Evolutionary conservation across 2,113 vertebrate species (phyloP), one percentile per base, ranked within the genome.

Genomic region (Microtus ochrogaster): DNA sequence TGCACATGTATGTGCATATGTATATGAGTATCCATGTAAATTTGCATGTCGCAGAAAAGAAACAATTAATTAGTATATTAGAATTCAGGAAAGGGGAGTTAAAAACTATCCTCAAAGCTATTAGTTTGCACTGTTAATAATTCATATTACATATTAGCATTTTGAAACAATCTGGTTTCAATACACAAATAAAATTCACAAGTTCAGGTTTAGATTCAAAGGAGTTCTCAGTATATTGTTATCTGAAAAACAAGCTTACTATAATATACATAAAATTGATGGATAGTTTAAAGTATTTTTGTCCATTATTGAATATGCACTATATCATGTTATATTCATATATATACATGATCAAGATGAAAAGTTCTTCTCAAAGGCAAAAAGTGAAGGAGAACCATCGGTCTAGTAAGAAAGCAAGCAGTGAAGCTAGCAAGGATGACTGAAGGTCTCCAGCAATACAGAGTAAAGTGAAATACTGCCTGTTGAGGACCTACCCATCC

Each of bases 171-270:
- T 77, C 65, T 86, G 5, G 28, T 72, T 86, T 81, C 89, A 72
- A 58, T 26, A 78, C 36, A 28, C 16, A 63, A 78, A 90, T 26
- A 94, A 52, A 92, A 91, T 70, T 14, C 1, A 26, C 14, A 89
- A 55, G 13, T 28, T 78, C 33, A 73, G 91, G 93, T 87, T 82
- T 66, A 95, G 86, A 49, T 76, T 77, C 41, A 47, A 87, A 66
- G 3, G 36, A 28, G 5, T 73, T 95, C 89, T 16, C 58, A 77
- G 22, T 85, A 85, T 4, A 9, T 88, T 70, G 21, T 49, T 3
- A 86, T 41, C 49, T 86, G 68, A 91, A 96, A 94, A 82, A 17
- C 16, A 93, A 73, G 10, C 8, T 44, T 58, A 66, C 28, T 92
- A 33, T 12, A 65, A 90, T 49, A 85, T 36, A 49, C 47, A 44